Evolutionary conservation across 1,140 invertebrate genomes (phyloP).

Genomic region (Ceratina australensis): DNA sequence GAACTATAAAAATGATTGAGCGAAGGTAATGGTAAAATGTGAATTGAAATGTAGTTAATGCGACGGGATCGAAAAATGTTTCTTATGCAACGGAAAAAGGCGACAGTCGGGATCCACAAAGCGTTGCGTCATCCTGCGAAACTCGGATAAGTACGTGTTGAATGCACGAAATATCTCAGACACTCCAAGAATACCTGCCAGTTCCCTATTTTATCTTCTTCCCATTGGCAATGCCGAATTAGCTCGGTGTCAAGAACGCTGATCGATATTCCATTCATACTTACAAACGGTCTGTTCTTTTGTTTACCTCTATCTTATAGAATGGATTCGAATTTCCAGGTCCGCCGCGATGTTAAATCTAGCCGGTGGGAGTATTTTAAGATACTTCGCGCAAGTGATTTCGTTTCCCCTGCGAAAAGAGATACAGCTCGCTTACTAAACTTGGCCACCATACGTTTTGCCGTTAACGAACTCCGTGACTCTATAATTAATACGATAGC

Average conservation of each 20-base stretch:
- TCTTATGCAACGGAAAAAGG: background rate
- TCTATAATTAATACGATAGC: background rate
- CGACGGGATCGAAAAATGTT: background rate
- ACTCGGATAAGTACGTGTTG: background rate
- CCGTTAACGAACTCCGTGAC: background rate
- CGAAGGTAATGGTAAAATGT: background rate
- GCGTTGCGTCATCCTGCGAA: slow-evolving; percentile 56
- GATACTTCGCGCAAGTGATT: slow-evolving; percentile 2
- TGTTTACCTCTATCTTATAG: background rate
- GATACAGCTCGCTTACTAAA: background rate
- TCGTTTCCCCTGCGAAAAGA: background rate
- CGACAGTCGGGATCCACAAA: background rate
- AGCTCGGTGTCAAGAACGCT: background rate
- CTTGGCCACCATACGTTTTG: background rate
- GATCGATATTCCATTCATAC: background rate
- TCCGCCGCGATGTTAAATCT: background rate
- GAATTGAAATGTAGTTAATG: background rate
- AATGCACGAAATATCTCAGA: background rate
- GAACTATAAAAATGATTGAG: too few relatives aligned
- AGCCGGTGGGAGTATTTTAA: slow-evolving; percentile 1
- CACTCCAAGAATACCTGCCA: slow-evolving; percentile 52
- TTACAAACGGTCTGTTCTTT: background rate
- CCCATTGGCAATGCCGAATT: background rate
- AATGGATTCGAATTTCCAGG: slow-evolving; percentile 7
- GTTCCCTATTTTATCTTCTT: background rate